phyloP scores from a whole-genome alignment of 2,888 invertebrate genomes.

The Sinohyriopsis cumingii region DNA sequence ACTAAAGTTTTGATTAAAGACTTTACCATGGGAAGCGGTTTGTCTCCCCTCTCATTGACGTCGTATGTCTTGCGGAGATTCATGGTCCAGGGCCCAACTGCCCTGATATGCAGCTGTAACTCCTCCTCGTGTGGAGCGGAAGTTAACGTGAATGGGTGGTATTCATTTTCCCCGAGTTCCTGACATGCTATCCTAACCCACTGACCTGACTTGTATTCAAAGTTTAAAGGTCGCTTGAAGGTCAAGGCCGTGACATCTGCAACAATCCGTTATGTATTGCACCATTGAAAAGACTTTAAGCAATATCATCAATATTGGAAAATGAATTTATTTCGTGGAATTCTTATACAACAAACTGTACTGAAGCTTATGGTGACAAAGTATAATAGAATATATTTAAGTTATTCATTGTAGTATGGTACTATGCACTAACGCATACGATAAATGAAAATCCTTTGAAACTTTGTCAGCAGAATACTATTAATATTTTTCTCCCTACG shows the following conservation, averaged over 20 bases:
- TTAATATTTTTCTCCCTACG: too few relatives aligned
- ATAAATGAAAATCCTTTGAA: too few relatives aligned
- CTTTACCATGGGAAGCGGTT: conserved; percentile 37
- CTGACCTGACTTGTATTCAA: conserved; percentile 79
- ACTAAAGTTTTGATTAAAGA: neutral
- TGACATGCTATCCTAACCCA: conserved; percentile 79
- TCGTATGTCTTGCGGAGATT: conserved; percentile 73
- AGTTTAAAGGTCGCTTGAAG: conserved; percentile 76
- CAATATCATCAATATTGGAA: too few relatives aligned
- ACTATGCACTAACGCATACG: too few relatives aligned
- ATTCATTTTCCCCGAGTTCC: conserved; percentile 75
- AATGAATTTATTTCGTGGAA: too few relatives aligned
- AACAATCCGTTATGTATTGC: conserved; percentile 13
- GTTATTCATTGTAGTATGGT: too few relatives aligned
- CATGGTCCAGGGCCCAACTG: conserved; percentile 79
- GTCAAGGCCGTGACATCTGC: conserved; percentile 77
- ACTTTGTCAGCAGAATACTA: too few relatives aligned
- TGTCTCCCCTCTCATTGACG: conserved; percentile 36
- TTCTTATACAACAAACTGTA: too few relatives aligned
- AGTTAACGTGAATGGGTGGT: conserved; percentile 79
- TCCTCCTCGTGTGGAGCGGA: conserved; percentile 78
- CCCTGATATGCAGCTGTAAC: conserved; percentile 77
- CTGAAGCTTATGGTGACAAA: too few relatives aligned
- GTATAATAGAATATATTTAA: too few relatives aligned
- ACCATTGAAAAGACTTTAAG: too few relatives aligned